These are phyloP conservation scores for Drosophila neocordata DNA, from an alignment of 1,140 invertebrate species.

Conservation along the genomic window DNA sequence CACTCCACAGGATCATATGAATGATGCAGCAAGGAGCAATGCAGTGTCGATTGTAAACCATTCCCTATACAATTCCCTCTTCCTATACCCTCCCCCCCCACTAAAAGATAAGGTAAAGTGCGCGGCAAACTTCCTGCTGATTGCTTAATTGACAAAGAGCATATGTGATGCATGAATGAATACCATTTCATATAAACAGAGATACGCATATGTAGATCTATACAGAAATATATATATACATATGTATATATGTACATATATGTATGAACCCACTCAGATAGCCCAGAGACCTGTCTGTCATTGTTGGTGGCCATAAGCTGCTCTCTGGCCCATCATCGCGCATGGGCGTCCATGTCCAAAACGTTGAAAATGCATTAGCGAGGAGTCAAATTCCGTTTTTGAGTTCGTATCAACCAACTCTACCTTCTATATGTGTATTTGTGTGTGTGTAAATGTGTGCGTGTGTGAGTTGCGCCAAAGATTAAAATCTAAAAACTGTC, in stretches of 20 bases:
- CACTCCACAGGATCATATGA: constrained; percentile 17
- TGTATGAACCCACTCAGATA: constrained; percentile 5
- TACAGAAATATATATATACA: constrained; percentile 13
- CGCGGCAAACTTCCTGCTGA: constrained; percentile 79
- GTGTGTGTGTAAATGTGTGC: neutral
- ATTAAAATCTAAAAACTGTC: constrained; percentile 81
- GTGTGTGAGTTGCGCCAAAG: constrained; percentile 45
- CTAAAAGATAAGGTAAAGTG: constrained; percentile 70
- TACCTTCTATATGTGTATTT: neutral
- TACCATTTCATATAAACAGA: constrained; percentile 25
- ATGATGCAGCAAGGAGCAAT: too few species aligned
- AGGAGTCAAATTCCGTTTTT: constrained; percentile 59
- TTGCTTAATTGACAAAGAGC: constrained; percentile 81
- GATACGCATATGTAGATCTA: constrained; percentile 19
- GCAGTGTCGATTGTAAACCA: too few species aligned
- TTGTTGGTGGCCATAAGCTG: constrained; percentile 80
- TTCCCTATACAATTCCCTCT: too few species aligned
- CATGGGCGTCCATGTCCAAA: constrained; percentile 63
- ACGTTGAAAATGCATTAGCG: constrained; percentile 78
- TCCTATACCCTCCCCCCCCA: too few species aligned
- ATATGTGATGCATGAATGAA: constrained; percentile 80
- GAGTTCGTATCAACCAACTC: neutral
- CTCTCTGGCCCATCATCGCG: constrained; percentile 55
- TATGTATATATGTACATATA: neutral
- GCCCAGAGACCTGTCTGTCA: constrained; percentile 46